Base-by-base conservation (phyloP, 2,797 vertebrate genomes). In the Darevskia mixta region DNA sequence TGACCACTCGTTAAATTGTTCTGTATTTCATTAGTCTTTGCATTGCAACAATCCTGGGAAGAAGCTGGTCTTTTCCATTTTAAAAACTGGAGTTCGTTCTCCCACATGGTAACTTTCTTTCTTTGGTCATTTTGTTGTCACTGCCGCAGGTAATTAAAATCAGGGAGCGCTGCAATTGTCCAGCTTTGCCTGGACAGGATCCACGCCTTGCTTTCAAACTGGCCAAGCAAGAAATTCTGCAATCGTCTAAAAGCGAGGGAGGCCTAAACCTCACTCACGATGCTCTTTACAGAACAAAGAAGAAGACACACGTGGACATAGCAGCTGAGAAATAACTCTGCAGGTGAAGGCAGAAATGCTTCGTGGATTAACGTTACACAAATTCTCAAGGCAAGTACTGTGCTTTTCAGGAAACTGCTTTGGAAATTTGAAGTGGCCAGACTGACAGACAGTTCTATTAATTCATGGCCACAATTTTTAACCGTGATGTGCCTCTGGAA, bases 141-240 rank as follows among this genome's bases (percentile, higher is more conserved):
- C 49, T 4, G 3, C 49, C 0, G 83, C 95, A 99, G 99, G 98
- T 98, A 92, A 96, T 99, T 94, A 97, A 98, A 96, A 93, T 99
- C 94, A 98, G 98, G 91, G 98, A 98, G 86, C 95, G 82, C 73
- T 99, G 98, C 88, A 93, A 96, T 83, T 99, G 98, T 86, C 98
- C 98, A 1, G 95, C 97, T 35, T 98, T 99, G 71, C 96, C 98
- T 82, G 95, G 95, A 81, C 90, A 96, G 15, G 98, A 99, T 95
- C 99, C 98, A 90, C 98, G 98, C 8, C 93, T 93, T 41, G 87
- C 97, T 88, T 99, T 99, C 96, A 97, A 86, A 92, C 93, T 97
- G 92, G 98, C 92, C 1, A 95, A 98, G 91, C 96, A 95, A 17
- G 90, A 94, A 92, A 85, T 99, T 83, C 95, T 98, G 91, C 93